These are phyloP conservation scores for Lissonota sp. DNA, from an alignment of 2,888 invertebrate genomes.

Conservation along the genomic window DNA sequence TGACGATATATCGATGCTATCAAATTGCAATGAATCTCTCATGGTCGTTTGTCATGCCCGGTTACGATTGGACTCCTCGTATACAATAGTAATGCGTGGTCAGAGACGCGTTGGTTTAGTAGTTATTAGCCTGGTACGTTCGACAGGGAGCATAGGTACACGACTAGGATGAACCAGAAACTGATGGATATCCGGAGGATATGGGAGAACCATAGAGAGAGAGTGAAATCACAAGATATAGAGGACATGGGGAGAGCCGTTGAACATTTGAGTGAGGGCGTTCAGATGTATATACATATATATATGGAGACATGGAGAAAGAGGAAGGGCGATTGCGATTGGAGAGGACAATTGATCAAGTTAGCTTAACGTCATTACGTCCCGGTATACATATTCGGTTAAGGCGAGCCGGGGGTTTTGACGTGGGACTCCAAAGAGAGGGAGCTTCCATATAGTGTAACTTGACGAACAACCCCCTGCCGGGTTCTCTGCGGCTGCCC, in stretches of 20 bases:
- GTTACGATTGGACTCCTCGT: slow-evolving; percentile 46
- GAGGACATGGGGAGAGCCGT: slow-evolving; percentile 13
- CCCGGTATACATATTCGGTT: slow-evolving; percentile 66
- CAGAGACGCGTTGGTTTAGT: slow-evolving; percentile 63
- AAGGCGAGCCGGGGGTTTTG: slow-evolving; percentile 69
- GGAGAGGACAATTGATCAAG: slow-evolving; percentile 77
- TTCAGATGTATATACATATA: slow-evolving; percentile 4
- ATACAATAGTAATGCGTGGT: slow-evolving; percentile 27
- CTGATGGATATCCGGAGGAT: slow-evolving; percentile 42
- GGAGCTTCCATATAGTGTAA: slow-evolving; percentile 57
- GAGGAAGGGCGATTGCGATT: slow-evolving; percentile 41
- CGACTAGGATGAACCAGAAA: slow-evolving; percentile 19
- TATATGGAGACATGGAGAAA: slow-evolving; percentile 32
- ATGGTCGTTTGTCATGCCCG: slow-evolving; percentile 70
- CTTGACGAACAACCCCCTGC: slow-evolving; percentile 55
- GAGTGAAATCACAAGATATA: slow-evolving; percentile 28
- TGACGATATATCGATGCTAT: slow-evolving; percentile 66
- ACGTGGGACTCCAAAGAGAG: slow-evolving; percentile 56
- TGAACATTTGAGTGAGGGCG: slow-evolving; percentile 32
- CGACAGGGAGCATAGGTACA: slow-evolving; percentile 67
- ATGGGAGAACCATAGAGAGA: slow-evolving; percentile 3
- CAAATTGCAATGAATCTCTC: slow-evolving; percentile 77
- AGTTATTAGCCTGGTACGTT: slow-evolving; percentile 71
- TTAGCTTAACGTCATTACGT: slow-evolving; percentile 80
- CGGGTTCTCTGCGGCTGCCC: slow-evolving; percentile 42